Conservation (phyloP, 2,888 invertebrate species). For the Nephrotoma appendiculata region DNA sequence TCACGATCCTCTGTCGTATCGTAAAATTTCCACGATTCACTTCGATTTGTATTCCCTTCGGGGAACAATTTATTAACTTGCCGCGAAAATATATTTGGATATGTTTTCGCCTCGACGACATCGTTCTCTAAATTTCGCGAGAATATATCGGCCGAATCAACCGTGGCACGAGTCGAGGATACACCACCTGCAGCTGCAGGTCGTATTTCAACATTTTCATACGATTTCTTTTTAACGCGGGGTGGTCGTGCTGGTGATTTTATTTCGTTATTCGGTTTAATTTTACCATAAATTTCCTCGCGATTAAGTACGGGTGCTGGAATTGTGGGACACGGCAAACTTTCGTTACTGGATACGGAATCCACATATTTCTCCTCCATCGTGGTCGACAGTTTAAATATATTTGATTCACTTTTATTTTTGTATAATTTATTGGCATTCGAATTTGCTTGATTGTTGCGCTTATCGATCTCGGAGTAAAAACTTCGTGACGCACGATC, state of each 20-base stretch:
- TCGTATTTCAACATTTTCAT: constrained; percentile 24
- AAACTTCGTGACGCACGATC: constrained; percentile 10
- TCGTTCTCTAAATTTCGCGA: constrained; percentile 14
- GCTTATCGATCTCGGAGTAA: not conserved
- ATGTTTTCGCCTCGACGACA: not conserved
- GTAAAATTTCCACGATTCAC: constrained; percentile 30
- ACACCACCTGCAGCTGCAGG: constrained; percentile 12
- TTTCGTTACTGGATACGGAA: constrained; percentile 2
- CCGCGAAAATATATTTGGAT: constrained; percentile 4
- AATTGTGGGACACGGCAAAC: constrained; percentile 26
- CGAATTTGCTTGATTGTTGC: not conserved
- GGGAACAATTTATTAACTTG: constrained; percentile 15
- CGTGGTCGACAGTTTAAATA: not conserved
- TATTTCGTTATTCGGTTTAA: constrained; percentile 13
- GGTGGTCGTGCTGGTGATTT: constrained; percentile 17
- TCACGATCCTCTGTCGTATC: constrained; percentile 16
- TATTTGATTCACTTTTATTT: constrained; percentile 7
- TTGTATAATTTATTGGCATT: not conserved
- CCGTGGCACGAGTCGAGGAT: constrained; percentile 18
- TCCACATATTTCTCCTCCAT: not conserved
- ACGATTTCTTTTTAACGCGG: constrained; percentile 24
- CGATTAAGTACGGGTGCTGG: constrained; percentile 22
- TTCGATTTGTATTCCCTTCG: constrained; percentile 21
- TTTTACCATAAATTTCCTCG: constrained; percentile 20
- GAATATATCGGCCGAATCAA: constrained; percentile 25